These are phyloP conservation scores for Thalassophryne amazonica DNA, from an alignment of 2,797 vertebrate genomes.

Conservation along the genomic window DNA sequence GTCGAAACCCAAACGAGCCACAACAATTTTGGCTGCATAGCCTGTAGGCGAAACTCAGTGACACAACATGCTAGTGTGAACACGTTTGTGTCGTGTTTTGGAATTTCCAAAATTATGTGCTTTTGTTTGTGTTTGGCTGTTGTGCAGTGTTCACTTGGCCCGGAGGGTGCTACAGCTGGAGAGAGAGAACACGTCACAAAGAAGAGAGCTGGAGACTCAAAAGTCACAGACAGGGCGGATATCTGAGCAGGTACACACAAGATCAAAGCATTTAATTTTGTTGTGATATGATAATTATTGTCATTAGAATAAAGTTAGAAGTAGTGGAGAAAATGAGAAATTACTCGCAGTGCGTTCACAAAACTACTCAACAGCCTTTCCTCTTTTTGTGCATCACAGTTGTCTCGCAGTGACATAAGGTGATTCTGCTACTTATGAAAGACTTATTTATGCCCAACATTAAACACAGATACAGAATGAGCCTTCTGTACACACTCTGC, in stretches of 20 bases:
- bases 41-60: neutral
- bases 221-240: slow-evolving; percentile 81
- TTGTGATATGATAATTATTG: no score
- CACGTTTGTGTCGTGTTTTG: slow-evolving; percentile 41
- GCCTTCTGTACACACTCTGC: no score
- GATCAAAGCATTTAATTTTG: no score
- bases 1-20: slow-evolving; percentile 1
- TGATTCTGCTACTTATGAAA: no score
- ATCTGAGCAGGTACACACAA: slow-evolving; percentile 86
- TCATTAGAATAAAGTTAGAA: no score
- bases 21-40: neutral
- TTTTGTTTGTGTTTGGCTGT: slow-evolving; percentile 23
- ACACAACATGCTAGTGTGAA: slow-evolving; percentile 12
- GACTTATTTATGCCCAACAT: no score
- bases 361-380: no score
- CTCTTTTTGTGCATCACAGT: no score
- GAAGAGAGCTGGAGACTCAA: slow-evolving; percentile 88
- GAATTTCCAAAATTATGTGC: slow-evolving; percentile 23
- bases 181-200: slow-evolving; percentile 89
- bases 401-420: no score
- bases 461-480: no score
- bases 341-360: no score
- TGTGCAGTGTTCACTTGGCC: slow-evolving; percentile 92
- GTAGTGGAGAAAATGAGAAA: no score
- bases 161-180: slow-evolving; percentile 93